Evolutionary conservation across 2,113 vertebrate species (phyloP).

Genomic region (Notarius quadriscutis): DNA sequence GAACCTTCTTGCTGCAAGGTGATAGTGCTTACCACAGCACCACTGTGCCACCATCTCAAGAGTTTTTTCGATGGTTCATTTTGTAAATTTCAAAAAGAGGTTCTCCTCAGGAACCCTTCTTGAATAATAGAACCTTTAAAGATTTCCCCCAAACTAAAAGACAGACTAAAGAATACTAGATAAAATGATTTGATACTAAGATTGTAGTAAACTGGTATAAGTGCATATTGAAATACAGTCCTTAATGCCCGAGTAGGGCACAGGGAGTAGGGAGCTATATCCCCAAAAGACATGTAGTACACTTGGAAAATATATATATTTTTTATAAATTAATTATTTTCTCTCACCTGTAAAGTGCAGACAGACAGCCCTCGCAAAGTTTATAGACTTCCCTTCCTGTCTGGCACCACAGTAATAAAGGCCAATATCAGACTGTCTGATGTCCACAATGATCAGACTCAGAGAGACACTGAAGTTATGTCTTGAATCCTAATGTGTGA

Average conservation of each 20-base stretch:
- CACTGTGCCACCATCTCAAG: not conserved
- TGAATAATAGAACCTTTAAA: not conserved
- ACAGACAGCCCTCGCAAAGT: not conserved
- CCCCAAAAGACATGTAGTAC: not conserved
- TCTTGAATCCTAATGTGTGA: not conserved
- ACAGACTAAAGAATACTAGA: not conserved
- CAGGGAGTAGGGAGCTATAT: not conserved
- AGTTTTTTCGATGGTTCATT: not conserved
- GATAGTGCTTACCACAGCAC: no score
- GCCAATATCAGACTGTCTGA: slow-evolving; percentile 15
- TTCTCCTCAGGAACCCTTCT: not conserved
- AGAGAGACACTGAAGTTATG: not conserved
- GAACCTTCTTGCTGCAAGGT: no score
- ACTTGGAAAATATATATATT: not conserved
- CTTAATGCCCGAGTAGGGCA: not conserved
- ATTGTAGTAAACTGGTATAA: not conserved
- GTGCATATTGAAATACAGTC: not conserved
- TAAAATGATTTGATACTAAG: not conserved
- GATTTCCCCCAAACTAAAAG: not conserved
- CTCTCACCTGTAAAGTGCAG: slow-evolving; percentile 25
- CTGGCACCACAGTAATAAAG: slow-evolving; percentile 16
- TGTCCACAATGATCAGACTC: not conserved
- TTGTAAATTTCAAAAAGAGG: not conserved
- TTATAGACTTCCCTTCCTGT: accelerated
- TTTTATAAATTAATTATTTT: not conserved